phyloP scores from a whole-genome alignment of 2,888 invertebrate genomes.

The Zele albiditarsus region DNA sequence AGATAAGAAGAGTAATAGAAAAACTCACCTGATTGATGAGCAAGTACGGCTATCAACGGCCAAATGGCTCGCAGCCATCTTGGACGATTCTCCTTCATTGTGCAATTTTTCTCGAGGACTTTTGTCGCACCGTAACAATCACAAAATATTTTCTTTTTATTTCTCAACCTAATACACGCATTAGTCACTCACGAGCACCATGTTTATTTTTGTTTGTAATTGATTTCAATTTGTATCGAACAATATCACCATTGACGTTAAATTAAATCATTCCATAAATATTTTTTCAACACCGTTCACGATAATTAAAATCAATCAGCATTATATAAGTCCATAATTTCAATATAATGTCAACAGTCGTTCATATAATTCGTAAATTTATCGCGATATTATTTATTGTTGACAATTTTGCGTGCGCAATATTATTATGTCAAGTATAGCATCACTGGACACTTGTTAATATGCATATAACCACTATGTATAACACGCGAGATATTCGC shows the following conservation, averaged over 20 bases:
- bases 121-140: constrained; percentile 33
- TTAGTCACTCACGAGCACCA: constrained; percentile 45
- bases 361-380: neutral
- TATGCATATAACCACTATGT: constrained; percentile 17
- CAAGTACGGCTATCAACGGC: constrained; percentile 63
- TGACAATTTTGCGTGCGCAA: neutral
- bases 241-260: neutral
- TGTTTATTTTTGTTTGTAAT: neutral
- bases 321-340: neutral
- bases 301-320: neutral
- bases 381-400: neutral
- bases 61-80: constrained; percentile 65
- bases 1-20: constrained; percentile 40
- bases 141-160: constrained; percentile 25
- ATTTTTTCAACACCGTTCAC: neutral
- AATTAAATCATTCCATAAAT: neutral
- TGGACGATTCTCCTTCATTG: constrained; percentile 64
- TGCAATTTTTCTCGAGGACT: constrained; percentile 49
- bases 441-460: constrained; percentile 26
- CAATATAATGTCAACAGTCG: neutral
- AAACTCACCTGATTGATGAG: constrained; percentile 65
- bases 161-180: constrained; percentile 30
- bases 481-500: constrained; percentile 20
- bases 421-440: constrained; percentile 18
- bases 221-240: neutral